Evolutionary conservation across 2,113 vertebrate species (phyloP).

Genomic region (Hypomesus transpacificus): DNA sequence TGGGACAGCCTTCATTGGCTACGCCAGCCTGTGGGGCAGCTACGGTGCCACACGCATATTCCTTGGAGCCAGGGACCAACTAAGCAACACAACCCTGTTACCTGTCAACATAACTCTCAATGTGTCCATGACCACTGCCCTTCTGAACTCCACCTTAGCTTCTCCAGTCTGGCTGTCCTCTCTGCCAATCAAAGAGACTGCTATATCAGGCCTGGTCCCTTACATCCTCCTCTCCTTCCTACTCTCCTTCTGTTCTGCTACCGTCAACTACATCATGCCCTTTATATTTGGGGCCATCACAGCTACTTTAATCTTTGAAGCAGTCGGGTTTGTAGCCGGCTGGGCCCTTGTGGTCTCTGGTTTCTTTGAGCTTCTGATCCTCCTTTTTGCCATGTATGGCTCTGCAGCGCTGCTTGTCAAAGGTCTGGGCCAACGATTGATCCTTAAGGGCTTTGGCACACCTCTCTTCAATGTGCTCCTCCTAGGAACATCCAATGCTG

Average conservation of each 20-base stretch:
- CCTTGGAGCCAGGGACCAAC: constrained; percentile 43
- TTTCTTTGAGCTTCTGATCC: constrained; percentile 75
- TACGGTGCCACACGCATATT: constrained; percentile 80
- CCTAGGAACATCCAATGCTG: constrained; percentile 72
- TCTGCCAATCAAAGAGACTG: constrained; percentile 62
- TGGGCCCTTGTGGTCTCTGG: constrained; percentile 80
- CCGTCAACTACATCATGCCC: constrained; percentile 87
- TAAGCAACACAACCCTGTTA: neutral
- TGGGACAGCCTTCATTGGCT: constrained; percentile 81
- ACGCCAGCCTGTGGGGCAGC: constrained; percentile 84
- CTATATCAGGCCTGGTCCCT: constrained; percentile 77
- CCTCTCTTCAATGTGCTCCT: constrained; percentile 85
- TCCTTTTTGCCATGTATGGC: constrained; percentile 79
- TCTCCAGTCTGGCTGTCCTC: neutral
- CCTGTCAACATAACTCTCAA: constrained; percentile 14
- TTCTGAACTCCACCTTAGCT: constrained; percentile 20
- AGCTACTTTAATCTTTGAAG: constrained; percentile 79
- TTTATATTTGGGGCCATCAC: constrained; percentile 85
- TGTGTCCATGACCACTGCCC: neutral
- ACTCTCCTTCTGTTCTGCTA: constrained; percentile 85
- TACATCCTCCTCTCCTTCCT: constrained; percentile 80
- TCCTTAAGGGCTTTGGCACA: constrained; percentile 83
- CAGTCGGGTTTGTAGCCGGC: constrained; percentile 64
- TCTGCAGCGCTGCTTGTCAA: constrained; percentile 78
- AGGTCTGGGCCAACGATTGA: constrained; percentile 79